Conservation (phyloP, 1,140 invertebrate genomes). For the Drosophila melanica region DNA sequence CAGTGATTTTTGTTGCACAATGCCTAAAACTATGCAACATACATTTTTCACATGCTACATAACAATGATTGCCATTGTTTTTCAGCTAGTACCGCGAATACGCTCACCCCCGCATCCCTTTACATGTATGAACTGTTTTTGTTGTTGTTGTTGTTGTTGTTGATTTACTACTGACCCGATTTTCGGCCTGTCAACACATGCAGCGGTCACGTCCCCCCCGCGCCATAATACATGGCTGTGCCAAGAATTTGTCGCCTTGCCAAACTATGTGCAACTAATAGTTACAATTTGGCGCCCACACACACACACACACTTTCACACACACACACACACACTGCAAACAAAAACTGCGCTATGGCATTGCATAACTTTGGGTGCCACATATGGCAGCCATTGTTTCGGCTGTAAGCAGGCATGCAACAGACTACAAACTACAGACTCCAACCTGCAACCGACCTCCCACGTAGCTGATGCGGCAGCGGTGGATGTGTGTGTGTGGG, state of each 20-base stretch:
- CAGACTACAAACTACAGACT: constrained; percentile 39
- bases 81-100: constrained; percentile 19
- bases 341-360: constrained; percentile 23
- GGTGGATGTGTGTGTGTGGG: no score
- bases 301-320: constrained; percentile 11
- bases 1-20: constrained; percentile 30
- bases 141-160: constrained; percentile 53
- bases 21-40: constrained; percentile 68
- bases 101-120: background rate
- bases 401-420: constrained; percentile 65
- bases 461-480: background rate
- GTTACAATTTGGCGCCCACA: constrained; percentile 66
- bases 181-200: constrained; percentile 72
- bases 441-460: constrained; percentile 5
- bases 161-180: constrained; percentile 79
- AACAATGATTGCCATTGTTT: constrained; percentile 76
- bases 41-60: constrained; percentile 69
- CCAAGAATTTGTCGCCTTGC: constrained; percentile 68
- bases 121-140: constrained; percentile 4
- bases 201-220: constrained; percentile 32
- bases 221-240: constrained; percentile 32
- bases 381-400: constrained; percentile 68
- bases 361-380: constrained; percentile 64
- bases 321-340: background rate
- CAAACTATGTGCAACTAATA: constrained; percentile 72